These are phyloP conservation scores for Cephus nigrinus DNA, from an alignment of 2,888 invertebrate genomes.

Conservation along the genomic window DNA sequence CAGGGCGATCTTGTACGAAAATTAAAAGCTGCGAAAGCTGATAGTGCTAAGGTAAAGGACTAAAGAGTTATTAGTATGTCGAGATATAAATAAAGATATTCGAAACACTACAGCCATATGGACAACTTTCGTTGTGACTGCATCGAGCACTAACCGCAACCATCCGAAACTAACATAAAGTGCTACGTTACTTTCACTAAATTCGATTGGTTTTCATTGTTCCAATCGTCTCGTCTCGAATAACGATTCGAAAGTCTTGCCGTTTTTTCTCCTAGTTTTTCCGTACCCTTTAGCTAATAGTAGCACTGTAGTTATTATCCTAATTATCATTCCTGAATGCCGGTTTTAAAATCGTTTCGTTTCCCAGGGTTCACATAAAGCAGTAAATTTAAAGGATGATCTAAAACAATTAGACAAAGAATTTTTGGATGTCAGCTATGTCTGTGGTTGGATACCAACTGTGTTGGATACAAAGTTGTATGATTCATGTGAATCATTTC, in stretches of 20 bases:
- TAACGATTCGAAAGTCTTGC: neutral
- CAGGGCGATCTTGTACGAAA: constrained; percentile 87
- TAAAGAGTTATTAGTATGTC: neutral
- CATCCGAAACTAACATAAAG: constrained; percentile 7
- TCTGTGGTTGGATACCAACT: constrained; percentile 70
- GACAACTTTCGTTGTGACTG: neutral
- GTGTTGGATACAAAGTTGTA: constrained; percentile 68
- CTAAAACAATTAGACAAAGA: constrained; percentile 62
- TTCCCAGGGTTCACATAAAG: constrained; percentile 22
- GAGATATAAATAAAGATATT: constrained; percentile 7
- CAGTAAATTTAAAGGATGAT: constrained; percentile 31
- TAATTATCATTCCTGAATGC: neutral
- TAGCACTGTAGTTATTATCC: neutral
- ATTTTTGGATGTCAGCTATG: constrained; percentile 70
- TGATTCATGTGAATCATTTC: constrained; percentile 46
- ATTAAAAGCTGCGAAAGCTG: constrained; percentile 83
- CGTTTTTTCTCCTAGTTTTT: neutral
- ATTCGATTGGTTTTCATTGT: neutral
- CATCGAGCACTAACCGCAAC: neutral
- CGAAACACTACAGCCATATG: constrained; percentile 17
- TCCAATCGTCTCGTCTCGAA: neutral
- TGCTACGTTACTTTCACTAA: constrained; percentile 8
- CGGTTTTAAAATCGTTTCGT: constrained; percentile 13
- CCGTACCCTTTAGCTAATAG: neutral
- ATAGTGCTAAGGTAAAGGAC: constrained; percentile 76